These are phyloP conservation scores for Drosophila conformis DNA, from an alignment of 2,888 invertebrate genomes.

Conservation along the genomic window DNA sequence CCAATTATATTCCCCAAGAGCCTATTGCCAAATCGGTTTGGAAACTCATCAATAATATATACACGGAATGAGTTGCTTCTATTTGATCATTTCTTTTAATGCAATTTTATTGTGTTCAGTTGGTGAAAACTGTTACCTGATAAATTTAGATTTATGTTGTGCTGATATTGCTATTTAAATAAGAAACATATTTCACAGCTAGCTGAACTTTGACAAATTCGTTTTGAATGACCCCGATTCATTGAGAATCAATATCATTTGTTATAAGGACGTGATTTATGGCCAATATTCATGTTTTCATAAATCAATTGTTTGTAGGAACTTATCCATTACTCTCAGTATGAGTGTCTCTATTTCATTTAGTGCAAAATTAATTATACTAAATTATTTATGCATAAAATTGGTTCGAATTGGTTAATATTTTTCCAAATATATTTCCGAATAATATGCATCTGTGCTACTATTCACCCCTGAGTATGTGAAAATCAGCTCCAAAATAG, in stretches of 20 bases:
- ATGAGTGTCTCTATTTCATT: not conserved
- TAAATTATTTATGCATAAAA: not conserved
- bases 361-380: not conserved
- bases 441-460: not conserved
- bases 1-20: not conserved
- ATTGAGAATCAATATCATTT: not conserved
- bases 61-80: not conserved
- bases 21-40: not conserved
- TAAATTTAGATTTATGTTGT: slow-evolving; percentile 1
- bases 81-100: not conserved
- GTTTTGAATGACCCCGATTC: slow-evolving; percentile 18
- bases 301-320: not conserved
- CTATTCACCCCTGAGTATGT: slow-evolving; percentile 1
- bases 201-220: not conserved
- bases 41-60: not conserved
- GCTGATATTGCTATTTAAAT: not conserved
- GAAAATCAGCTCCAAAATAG: slow-evolving; percentile 36
- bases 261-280: not conserved
- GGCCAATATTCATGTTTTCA: not conserved
- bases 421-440: not conserved
- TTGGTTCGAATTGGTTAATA: not conserved
- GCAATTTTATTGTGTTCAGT: not conserved
- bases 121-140: not conserved
- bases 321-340: not conserved
- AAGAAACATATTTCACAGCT: not conserved